A percentile compares a stretch with the other conserved stretches of the same genome.
Conservation (phyloP, 2,888 invertebrate genomes). For the Drosophila paramelanica region DNA sequence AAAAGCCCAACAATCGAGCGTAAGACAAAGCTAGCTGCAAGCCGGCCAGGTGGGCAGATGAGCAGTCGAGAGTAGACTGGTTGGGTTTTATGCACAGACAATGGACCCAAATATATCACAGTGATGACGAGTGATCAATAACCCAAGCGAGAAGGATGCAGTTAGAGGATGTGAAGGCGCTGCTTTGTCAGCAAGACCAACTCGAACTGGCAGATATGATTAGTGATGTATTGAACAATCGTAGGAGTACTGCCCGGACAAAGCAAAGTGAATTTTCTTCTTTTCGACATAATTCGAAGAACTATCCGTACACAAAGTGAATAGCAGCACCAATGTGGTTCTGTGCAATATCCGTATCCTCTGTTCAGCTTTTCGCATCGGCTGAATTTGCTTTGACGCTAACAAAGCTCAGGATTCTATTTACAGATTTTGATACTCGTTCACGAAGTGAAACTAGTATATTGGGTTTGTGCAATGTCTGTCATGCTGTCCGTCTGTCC, state of each 20-base stretch:
- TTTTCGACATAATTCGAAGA: conserved; percentile 2
- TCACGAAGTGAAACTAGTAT: no score
- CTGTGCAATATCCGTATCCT: no score
- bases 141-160: conserved; percentile 26
- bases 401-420: no score
- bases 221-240: conserved; percentile 40
- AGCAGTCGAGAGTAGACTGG: conserved; percentile 28
- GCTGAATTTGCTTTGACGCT: no score
- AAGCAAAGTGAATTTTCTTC: conserved; percentile 2
- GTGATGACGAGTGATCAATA: conserved; percentile 75
- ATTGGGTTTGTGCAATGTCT: no score
- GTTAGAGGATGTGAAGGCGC: not conserved
- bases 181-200: conserved; percentile 16
- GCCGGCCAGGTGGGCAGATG: conserved; percentile 46
- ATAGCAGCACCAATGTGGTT: not conserved
- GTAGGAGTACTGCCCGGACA: conserved; percentile 11
- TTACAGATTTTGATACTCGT: no score
- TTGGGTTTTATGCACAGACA: conserved; percentile 62
- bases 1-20: conserved; percentile 49
- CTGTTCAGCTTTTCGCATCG: no score
- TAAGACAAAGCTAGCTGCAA: conserved; percentile 58
- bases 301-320: not conserved
- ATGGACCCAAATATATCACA: conserved; percentile 71
- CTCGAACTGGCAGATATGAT: conserved; percentile 35
- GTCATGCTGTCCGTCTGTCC: no score